phyloP scores from a whole-genome alignment of 2,888 invertebrate species.

The Campoplex nolae region DNA sequence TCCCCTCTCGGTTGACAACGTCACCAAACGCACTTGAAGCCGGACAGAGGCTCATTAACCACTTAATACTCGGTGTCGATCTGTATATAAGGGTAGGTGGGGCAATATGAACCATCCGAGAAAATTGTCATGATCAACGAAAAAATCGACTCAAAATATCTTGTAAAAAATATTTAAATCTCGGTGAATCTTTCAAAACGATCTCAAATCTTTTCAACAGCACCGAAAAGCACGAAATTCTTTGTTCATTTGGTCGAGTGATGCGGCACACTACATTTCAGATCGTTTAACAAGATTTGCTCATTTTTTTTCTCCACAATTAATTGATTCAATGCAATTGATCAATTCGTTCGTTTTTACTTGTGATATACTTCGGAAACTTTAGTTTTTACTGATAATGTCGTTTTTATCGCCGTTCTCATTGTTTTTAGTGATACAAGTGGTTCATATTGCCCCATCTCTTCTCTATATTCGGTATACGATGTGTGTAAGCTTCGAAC shows the following conservation, averaged over 20 bases:
- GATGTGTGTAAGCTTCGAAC: constrained; percentile 35
- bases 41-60: constrained; percentile 22
- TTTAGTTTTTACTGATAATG: not conserved
- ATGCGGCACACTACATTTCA: not conserved
- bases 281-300: not conserved
- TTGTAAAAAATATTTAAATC: not conserved
- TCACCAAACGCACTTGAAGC: constrained; percentile 26
- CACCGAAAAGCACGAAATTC: not conserved
- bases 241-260: not conserved
- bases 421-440: not conserved
- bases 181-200: not conserved
- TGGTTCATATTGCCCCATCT: constrained; percentile 34
- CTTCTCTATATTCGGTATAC: constrained; percentile 30
- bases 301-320: not conserved
- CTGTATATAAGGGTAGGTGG: not conserved
- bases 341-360: not conserved
- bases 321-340: not conserved
- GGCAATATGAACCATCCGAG: constrained; percentile 27
- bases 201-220: not conserved
- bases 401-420: not conserved
- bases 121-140: not conserved
- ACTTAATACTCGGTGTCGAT: not conserved
- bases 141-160: not conserved
- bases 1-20: constrained; percentile 17
- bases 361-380: not conserved